A percentile compares a stretch with the other conserved stretches of the same genome.
Conservation (phyloP, 1,140 invertebrate species). For the Drosophila lini region DNA sequence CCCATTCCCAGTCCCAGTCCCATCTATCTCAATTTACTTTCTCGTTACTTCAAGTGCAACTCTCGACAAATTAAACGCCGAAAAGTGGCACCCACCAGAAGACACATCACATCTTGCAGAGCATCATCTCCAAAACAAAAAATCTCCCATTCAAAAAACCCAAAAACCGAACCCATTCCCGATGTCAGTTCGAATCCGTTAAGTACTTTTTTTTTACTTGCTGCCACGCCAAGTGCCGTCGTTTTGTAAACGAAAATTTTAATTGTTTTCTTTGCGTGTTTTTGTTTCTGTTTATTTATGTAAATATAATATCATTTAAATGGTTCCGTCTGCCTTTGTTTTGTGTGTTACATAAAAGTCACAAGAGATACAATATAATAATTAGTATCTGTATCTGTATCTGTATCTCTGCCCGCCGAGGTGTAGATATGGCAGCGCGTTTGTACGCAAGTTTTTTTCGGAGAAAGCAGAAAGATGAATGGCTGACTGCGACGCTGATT, state of each 20-base stretch:
- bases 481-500: conserved; percentile 36
- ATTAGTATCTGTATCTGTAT: conserved; percentile 65
- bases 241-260: conserved; percentile 65
- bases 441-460: conserved; percentile 19
- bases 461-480: conserved; percentile 73
- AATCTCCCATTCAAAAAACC: conserved; percentile 24
- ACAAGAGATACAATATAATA: conserved; percentile 76
- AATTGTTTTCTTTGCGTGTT: conserved; percentile 48
- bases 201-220: conserved; percentile 47
- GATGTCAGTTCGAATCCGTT: conserved; percentile 62
- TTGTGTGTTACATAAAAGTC: conserved; percentile 67
- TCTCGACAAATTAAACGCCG: conserved; percentile 77
- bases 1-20: conserved; percentile 14
- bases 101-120: conserved; percentile 15
- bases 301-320: conserved; percentile 80
- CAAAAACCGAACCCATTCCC: conserved; percentile 50
- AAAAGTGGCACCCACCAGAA: conserved; percentile 74
- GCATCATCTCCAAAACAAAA: conserved; percentile 4
- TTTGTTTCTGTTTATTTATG: conserved; percentile 62
- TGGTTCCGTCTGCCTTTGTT: conserved; percentile 48
- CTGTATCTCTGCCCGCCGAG: conserved; percentile 47
- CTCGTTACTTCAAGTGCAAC: conserved; percentile 73
- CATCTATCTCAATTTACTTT: conserved; percentile 75
- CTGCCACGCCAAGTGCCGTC: conserved; percentile 34
- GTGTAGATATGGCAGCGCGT: conserved; percentile 64